phyloP scores from a whole-genome alignment of 2,797 vertebrate genomes.

The Novumbra hubbsi region DNA sequence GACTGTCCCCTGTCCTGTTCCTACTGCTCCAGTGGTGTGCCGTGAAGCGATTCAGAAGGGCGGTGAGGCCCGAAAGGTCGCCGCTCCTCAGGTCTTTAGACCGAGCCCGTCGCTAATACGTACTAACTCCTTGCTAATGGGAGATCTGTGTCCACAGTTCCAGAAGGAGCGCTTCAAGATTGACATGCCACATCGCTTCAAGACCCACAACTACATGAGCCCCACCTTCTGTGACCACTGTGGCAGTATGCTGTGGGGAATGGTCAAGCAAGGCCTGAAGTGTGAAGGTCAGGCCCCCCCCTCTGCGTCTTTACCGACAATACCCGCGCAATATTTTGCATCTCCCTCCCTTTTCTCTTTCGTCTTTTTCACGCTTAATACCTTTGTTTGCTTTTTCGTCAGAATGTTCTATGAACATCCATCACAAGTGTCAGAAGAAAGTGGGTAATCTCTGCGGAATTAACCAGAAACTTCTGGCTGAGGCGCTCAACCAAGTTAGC shows the following conservation, averaged over 20 bases:
- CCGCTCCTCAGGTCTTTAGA: not conserved
- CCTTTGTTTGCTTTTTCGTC: conserved; percentile 14
- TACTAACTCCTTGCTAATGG: conserved; percentile 4
- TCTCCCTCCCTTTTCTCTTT: not conserved
- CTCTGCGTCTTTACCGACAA: not conserved
- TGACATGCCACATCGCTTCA: conserved; percentile 97
- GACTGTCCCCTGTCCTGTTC: not conserved
- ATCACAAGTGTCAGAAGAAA: conserved; percentile 90
- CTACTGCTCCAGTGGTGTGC: not conserved
- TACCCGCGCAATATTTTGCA: not conserved
- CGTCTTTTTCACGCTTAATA: not conserved
- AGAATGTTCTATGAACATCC: conserved; percentile 95
- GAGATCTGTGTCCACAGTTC: conserved; percentile 74
- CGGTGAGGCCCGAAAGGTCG: not conserved
- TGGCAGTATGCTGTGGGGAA: conserved; percentile 95
- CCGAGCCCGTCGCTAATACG: too few species aligned
- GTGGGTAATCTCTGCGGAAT: conserved; percentile 97
- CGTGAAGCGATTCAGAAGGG: not conserved
- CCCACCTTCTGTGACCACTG: conserved; percentile 99
- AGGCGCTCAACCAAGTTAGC: conserved; percentile 89
- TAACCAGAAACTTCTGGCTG: conserved; percentile 96
- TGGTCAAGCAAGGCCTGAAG: conserved; percentile 93
- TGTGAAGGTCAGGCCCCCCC: conserved; percentile 83
- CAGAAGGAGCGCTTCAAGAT: conserved; percentile 98
- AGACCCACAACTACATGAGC: conserved; percentile 91